A percentile compares a stretch with the other conserved stretches of the same genome.
Conservation (phyloP, 2,888 invertebrate species). For the Drosophila phalerata region DNA sequence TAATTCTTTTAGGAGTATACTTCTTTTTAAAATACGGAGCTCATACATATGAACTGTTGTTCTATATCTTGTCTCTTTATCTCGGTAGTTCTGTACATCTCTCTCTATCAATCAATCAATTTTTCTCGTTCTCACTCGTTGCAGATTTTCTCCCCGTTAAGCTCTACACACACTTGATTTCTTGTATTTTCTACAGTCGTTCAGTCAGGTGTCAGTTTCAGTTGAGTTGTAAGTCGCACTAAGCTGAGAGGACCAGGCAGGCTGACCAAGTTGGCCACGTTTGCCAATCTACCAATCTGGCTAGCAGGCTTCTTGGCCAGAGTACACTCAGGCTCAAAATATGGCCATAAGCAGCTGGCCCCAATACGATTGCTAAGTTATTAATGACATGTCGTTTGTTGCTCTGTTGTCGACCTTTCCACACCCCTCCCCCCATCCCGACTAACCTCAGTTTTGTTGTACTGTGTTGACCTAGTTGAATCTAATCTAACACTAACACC, state of each 20-base stretch:
- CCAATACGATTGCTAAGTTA: slow-evolving; percentile 71
- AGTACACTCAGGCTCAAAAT: slow-evolving; percentile 8
- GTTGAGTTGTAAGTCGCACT: slow-evolving; percentile 46
- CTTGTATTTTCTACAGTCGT: slow-evolving; percentile 39
- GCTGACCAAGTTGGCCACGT: neutral
- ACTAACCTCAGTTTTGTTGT: slow-evolving; percentile 18
- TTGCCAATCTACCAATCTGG: neutral
- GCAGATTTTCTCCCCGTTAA: neutral
- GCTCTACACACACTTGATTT: slow-evolving; percentile 1
- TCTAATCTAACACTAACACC: slow-evolving; percentile 55
- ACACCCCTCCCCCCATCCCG: too few relatives aligned
- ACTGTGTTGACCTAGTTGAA: slow-evolving; percentile 65
- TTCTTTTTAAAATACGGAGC: too few relatives aligned
- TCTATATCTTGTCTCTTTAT: too few relatives aligned
- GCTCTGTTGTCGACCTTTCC: slow-evolving; percentile 4
- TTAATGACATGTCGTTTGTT: slow-evolving; percentile 73
- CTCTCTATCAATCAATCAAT: neutral
- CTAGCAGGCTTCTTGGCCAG: neutral
- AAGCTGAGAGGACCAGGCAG: slow-evolving; percentile 11
- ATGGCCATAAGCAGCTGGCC: slow-evolving; percentile 34
- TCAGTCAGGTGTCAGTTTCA: slow-evolving; percentile 44
- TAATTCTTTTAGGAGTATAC: too few relatives aligned
- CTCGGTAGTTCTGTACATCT: neutral
- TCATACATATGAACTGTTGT: too few relatives aligned
- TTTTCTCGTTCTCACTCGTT: neutral